Percentiles rank a stretch among this genome's conserved stretches.
Conservation (phyloP, 2,888 invertebrate species). For the Zhuqinia jingwanae region DNA sequence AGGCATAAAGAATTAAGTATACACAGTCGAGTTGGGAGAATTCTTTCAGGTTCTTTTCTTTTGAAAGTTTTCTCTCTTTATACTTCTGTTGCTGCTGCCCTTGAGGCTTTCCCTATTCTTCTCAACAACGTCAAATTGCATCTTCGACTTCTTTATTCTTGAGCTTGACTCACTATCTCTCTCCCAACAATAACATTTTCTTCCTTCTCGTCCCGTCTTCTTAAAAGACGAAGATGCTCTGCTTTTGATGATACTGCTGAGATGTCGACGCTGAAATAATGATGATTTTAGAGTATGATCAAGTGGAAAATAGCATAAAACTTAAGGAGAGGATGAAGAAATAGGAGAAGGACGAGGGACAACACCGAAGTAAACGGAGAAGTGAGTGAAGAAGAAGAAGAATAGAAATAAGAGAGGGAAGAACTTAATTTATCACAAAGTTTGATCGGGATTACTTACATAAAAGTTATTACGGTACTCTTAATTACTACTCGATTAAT, state of each 20-base stretch:
- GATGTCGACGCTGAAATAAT: slow-evolving; percentile 50
- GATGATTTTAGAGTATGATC: slow-evolving; percentile 43
- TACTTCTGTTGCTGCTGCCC: slow-evolving; percentile 13
- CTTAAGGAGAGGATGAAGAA: neutral
- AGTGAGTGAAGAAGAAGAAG: slow-evolving; percentile 24
- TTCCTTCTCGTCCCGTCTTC: slow-evolving; percentile 4
- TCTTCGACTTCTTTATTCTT: slow-evolving; percentile 6
- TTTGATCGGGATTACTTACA: slow-evolving; percentile 68
- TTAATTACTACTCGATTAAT: slow-evolving; percentile 72
- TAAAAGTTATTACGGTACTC: slow-evolving; percentile 59
- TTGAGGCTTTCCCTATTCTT: slow-evolving; percentile 39
- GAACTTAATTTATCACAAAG: slow-evolving; percentile 71
- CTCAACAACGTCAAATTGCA: neutral
- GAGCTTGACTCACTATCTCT: slow-evolving; percentile 16
- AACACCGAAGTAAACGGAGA: too few relatives aligned
- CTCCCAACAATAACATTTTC: neutral
- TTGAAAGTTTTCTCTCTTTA: slow-evolving; percentile 43
- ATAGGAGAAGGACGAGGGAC: neutral
- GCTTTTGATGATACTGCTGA: neutral
- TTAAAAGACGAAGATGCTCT: neutral
- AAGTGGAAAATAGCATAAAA: slow-evolving; percentile 62
- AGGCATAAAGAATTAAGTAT: neutral
- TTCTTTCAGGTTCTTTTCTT: slow-evolving; percentile 9
- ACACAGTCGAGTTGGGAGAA: neutral
- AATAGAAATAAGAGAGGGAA: slow-evolving; percentile 44